Evolutionary conservation across 2,797 vertebrate species (phyloP), one percentile per base, ranked within the genome.

Genomic region (Esox masquinongy): DNA sequence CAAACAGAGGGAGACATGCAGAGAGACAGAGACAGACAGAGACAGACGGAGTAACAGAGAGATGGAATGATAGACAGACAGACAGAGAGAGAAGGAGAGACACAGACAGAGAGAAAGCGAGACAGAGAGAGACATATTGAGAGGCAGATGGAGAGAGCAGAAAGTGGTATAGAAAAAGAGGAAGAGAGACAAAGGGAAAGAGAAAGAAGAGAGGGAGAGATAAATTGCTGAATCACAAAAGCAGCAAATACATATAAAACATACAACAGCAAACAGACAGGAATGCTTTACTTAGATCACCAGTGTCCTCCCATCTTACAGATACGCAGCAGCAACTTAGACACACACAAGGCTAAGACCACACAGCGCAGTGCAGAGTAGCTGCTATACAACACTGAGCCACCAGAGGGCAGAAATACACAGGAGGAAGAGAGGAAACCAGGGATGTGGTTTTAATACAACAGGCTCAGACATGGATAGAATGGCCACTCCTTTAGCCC

Each of bases 321-420:
- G 7, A 56, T n/a, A 56, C 19, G 19, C 36, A 66, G 4, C 61
- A 47, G 39, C 39, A 43, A 43, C 24, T 70, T 5, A 66, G 36
- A 74, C 61, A 66, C 36, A 66, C 36, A 74, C 24, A 50, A 43
- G 5, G 39, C 39, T 2, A 0, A 43, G 39, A 1, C 39, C 29
- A 68, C 24, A 39, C 12, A 16, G 2, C 22, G 0, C 50, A 74
- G 49, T 51, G 69, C 72, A 82, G 68, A 26, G n/a, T 15, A 8
- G 15, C 5, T 77, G 53, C 68, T 77, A 3, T 80, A 68, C 78
- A 26, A 69, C 22, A 29, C 12, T 72, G 0, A 0, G 66, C 85
- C 91, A 88, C 84, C 74, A 90, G 90, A 78, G 80, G 89, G 85
- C 87, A 88, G 82, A 81, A 79, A 75, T 39, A 80, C 74, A 86